Evolutionary conservation across 1,140 invertebrate genomes (phyloP).

Genomic region (Zaprionus camerounensis): DNA sequence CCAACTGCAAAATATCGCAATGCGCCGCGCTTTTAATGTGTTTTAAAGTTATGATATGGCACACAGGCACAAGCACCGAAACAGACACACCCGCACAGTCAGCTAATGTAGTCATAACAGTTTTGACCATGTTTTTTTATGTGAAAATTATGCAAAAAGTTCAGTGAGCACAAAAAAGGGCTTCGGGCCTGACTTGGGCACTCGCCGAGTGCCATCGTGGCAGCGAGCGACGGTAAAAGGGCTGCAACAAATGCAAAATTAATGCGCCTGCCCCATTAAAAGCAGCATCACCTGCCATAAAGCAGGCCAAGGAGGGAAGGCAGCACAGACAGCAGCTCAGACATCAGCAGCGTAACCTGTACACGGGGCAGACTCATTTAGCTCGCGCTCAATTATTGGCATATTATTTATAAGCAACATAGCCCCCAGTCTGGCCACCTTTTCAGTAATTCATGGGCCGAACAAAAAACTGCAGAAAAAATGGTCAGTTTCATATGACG

Average conservation of each 20-base stretch:
- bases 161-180: constrained; percentile 19
- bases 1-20: constrained; percentile 2
- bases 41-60: constrained; percentile 12
- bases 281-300: constrained; percentile 16
- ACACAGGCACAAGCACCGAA: constrained; percentile 7
- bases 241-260: constrained; percentile 75
- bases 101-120: constrained; percentile 70
- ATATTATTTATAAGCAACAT: constrained; percentile 74
- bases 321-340: constrained; percentile 21
- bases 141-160: constrained; percentile 73
- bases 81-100: constrained; percentile 20
- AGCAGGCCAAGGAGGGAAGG: constrained; percentile 3
- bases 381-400: constrained; percentile 57
- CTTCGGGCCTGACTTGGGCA: neutral
- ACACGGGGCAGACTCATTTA: constrained; percentile 39
- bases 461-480: neutral
- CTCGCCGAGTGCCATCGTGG: neutral
- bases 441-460: constrained; percentile 7
- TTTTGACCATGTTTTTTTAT: constrained; percentile 73
- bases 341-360: constrained; percentile 25
- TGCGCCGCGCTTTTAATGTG: constrained; percentile 40
- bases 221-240: constrained; percentile 25
- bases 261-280: constrained; percentile 54
- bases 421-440: constrained; percentile 9
- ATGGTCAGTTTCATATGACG: constrained; percentile 38